Base-by-base conservation (phyloP, 1,140 invertebrate genomes). In the Luehdorfia chinensis region DNA sequence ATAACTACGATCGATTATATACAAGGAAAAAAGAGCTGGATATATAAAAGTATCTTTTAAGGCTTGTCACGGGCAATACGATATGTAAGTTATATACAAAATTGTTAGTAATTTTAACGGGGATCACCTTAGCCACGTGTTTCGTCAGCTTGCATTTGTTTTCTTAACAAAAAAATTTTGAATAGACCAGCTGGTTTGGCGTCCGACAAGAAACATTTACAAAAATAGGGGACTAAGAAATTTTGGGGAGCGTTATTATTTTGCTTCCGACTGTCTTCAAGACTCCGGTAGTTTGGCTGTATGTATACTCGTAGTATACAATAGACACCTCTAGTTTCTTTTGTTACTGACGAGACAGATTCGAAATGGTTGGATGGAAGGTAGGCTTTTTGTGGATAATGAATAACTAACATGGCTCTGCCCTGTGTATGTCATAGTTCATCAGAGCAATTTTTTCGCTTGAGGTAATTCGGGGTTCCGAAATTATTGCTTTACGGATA, bases 131-230 rank as follows among this genome's bases (percentile, higher is more conserved):
- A n/a, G 33, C 33, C 33, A 34, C 33, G 33, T 34, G 33, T 19
- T 19, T 19, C 33, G 33, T 16, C 33, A 34, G 33, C 43, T 21
- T 50, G 31, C 27, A 46, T 55, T 47, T 60, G 51, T 55, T 43
- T 58, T 58, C 31, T 45, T 50, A 62, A 54, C 14, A 34, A 19
- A 34, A 34, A 56, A 47, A n/a, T 34, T 47, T 53, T 77, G 52
- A 75, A 81, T 77, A 75, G 69, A 71, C 74, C 75, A 79, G 75
- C 69, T 78, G 77, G 73, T 75, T 76, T 58, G 58, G 59, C 58
- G 56, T 52, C 36, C 51, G 58, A 59, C 50, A 69, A 64, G 57
- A 66, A 67, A 77, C 53, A 65, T 43, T 71, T 69, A 65, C 50
- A 54, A 63, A 39, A 63, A 59, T 58, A 59, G 63, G 59, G 50